These are phyloP conservation scores for Acanthosoma haemorrhoidale DNA, from an alignment of 2,888 invertebrate genomes.

Conservation along the genomic window DNA sequence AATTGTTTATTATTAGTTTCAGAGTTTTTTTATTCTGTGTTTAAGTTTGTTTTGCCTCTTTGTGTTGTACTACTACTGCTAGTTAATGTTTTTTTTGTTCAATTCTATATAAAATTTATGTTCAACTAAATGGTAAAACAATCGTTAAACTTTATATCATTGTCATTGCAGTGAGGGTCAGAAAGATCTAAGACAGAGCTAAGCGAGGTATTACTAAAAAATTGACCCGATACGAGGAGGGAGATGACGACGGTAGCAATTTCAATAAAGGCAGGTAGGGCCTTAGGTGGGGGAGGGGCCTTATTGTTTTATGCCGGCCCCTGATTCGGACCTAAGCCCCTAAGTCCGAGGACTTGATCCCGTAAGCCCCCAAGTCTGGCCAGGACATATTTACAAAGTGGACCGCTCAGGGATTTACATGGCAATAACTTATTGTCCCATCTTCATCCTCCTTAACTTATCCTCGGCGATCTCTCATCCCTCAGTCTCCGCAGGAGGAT, in stretches of 20 bases:
- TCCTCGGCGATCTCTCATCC: neutral
- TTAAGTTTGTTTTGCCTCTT: too few relatives aligned
- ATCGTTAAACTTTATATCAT: too few relatives aligned
- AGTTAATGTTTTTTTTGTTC: too few relatives aligned
- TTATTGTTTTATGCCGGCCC: slow-evolving; percentile 16
- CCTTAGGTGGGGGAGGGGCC: neutral
- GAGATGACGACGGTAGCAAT: neutral
- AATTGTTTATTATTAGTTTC: too few relatives aligned
- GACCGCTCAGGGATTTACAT: slow-evolving; percentile 12
- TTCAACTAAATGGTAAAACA: too few relatives aligned
- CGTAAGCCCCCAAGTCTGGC: neutral
- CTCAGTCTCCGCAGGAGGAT: too few relatives aligned
- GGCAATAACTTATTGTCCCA: slow-evolving; percentile 18
- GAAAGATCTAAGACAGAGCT: neutral
- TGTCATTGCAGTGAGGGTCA: too few relatives aligned
- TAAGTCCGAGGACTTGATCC: slow-evolving; percentile 13
- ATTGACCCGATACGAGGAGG: neutral
- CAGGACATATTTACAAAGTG: slow-evolving; percentile 22
- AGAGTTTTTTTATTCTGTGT: too few relatives aligned
- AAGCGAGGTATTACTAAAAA: slow-evolving; percentile 10
- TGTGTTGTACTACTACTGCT: too few relatives aligned
- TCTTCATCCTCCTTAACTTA: slow-evolving; percentile 6
- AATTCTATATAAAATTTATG: too few relatives aligned
- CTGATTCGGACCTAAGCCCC: neutral
- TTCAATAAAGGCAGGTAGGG: neutral